A percentile compares a stretch with the other conserved stretches of the same genome.
Conservation (phyloP, 2,888 invertebrate species). For the Sinotaia quadrata region DNA sequence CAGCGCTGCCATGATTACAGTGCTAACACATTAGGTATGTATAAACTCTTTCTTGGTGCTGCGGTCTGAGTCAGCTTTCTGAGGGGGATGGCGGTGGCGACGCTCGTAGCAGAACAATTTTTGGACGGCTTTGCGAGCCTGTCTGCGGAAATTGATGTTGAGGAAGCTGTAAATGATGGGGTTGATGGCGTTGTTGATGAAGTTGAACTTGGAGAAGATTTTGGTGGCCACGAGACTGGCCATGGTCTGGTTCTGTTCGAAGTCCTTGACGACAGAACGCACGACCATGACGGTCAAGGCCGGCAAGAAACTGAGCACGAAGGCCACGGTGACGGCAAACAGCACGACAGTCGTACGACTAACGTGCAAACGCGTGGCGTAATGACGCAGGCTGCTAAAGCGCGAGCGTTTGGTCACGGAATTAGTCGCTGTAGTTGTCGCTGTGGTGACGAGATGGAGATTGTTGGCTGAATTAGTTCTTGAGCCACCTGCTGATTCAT, state of each 20-base stretch:
- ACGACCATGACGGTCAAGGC: slow-evolving; percentile 43
- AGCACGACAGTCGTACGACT: slow-evolving; percentile 47
- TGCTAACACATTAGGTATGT: slow-evolving; percentile 20
- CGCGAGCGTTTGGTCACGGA: slow-evolving; percentile 31
- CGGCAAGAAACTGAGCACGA: slow-evolving; percentile 45
- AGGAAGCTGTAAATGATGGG: slow-evolving; percentile 51
- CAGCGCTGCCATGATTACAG: too few relatives aligned
- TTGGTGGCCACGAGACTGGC: slow-evolving; percentile 37
- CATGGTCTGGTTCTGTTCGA: slow-evolving; percentile 32
- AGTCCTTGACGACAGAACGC: slow-evolving; percentile 33
- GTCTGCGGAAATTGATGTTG: slow-evolving; percentile 47
- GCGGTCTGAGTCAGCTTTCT: slow-evolving; percentile 44
- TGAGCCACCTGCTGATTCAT: slow-evolving; percentile 29
- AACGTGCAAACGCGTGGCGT: slow-evolving; percentile 40
- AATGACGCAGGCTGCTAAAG: slow-evolving; percentile 34
- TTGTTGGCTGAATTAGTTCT: slow-evolving; percentile 25
- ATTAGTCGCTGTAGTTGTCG: slow-evolving; percentile 7
- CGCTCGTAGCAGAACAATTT: slow-evolving; percentile 38
- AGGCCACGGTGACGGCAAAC: slow-evolving; percentile 47
- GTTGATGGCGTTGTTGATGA: slow-evolving; percentile 51
- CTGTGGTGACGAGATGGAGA: slow-evolving; percentile 26
- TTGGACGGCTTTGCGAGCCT: slow-evolving; percentile 39
- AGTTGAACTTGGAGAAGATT: slow-evolving; percentile 45
- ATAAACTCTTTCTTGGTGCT: slow-evolving; percentile 44
- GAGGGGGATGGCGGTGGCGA: slow-evolving; percentile 27